These are phyloP conservation scores for Acleris sparsana DNA, from an alignment of 2,888 invertebrate species.

Conservation along the genomic window DNA sequence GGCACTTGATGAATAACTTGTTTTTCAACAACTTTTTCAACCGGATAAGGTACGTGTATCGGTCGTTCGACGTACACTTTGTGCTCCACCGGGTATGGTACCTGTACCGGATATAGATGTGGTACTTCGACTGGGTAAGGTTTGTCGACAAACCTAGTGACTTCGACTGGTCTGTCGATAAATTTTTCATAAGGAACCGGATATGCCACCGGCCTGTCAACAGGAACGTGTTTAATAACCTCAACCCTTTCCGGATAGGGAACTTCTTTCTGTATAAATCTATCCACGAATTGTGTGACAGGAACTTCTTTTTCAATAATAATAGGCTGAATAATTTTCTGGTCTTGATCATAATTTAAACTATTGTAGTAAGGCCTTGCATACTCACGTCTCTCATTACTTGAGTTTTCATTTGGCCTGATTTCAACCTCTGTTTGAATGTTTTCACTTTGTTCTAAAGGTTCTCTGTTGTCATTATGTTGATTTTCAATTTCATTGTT, in stretches of 20 bases:
- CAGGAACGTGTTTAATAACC: constrained; percentile 61
- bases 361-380: constrained; percentile 50
- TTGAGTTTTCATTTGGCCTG: constrained; percentile 53
- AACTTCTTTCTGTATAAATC: constrained; percentile 73
- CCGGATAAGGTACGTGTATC: constrained; percentile 74
- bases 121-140: constrained; percentile 83
- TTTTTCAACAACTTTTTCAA: constrained; percentile 82
- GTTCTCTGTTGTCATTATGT: constrained; percentile 55
- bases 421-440: constrained; percentile 60
- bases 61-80: constrained; percentile 80
- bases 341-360: constrained; percentile 54
- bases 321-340: constrained; percentile 73
- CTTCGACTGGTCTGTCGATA: constrained; percentile 80
- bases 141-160: constrained; percentile 81
- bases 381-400: constrained; percentile 57
- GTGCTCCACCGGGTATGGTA: constrained; percentile 78
- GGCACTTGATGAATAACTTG: constrained; percentile 68
- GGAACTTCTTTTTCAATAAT: constrained; percentile 77
- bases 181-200: constrained; percentile 78
- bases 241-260: constrained; percentile 69
- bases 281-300: constrained; percentile 72
- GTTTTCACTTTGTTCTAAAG: constrained; percentile 65
- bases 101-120: constrained; percentile 57
- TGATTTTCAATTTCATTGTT: constrained; percentile 45
- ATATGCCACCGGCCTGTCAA: constrained; percentile 72